Evolutionary conservation across 2,797 vertebrate genomes (phyloP).

Genomic region (Lagodon rhomboides): DNA sequence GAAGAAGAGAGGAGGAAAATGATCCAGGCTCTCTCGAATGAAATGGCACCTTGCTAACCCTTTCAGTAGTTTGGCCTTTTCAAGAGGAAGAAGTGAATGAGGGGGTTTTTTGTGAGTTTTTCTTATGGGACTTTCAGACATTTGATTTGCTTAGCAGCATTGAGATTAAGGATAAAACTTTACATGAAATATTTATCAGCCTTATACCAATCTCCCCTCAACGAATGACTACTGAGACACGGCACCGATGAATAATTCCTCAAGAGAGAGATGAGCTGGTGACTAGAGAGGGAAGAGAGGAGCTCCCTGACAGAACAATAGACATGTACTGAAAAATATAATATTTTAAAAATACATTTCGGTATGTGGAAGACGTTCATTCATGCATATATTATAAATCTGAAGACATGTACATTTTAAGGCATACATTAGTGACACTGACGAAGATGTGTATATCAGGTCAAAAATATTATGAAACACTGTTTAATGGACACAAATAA

Average conservation of each 20-base stretch:
- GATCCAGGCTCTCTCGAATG: slow-evolving; percentile 66
- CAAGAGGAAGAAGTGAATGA: slow-evolving; percentile 39
- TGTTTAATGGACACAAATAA: no score
- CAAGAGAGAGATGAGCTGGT: slow-evolving; percentile 55
- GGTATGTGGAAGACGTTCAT: no score
- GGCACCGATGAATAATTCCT: slow-evolving; percentile 80
- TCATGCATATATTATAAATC: no score
- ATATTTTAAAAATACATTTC: no score
- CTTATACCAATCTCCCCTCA: slow-evolving; percentile 73
- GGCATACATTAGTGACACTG: no score
- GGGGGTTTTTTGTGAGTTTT: slow-evolving; percentile 45
- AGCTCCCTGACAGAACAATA: neutral
- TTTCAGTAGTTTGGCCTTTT: slow-evolving; percentile 63
- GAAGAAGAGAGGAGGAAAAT: slow-evolving; percentile 31
- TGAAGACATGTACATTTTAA: no score
- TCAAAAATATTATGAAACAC: no score
- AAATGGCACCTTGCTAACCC: slow-evolving; percentile 65
- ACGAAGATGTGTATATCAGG: no score
- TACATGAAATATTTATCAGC: slow-evolving; percentile 81
- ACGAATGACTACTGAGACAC: slow-evolving; percentile 73
- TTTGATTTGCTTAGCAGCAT: slow-evolving; percentile 71
- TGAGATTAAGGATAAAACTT: slow-evolving; percentile 77
- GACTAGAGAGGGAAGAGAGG: slow-evolving; percentile 30
- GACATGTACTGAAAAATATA: no score
- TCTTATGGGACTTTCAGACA: slow-evolving; percentile 61